phyloP scores from a whole-genome alignment of 2,888 invertebrate species.

The Chromoteleia sp. region DNA sequence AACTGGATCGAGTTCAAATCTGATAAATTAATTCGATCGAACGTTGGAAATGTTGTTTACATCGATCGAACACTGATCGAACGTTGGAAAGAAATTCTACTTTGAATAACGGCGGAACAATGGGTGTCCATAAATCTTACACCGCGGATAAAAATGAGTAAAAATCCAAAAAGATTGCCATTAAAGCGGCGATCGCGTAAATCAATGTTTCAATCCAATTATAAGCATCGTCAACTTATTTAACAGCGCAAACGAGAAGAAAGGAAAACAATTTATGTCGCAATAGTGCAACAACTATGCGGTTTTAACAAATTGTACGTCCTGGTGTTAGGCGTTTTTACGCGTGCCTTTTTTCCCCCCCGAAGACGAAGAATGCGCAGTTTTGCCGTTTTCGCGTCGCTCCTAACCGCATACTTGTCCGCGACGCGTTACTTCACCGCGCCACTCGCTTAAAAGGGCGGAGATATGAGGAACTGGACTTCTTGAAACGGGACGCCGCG shows the following conservation, averaged over 20 bases:
- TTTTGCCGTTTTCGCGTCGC: constrained; percentile 76
- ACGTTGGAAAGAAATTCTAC: too few relatives aligned
- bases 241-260: constrained; percentile 40
- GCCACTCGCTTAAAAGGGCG: constrained; percentile 77
- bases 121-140: too few relatives aligned
- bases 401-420: constrained; percentile 63
- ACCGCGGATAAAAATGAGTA: neutral
- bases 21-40: too few relatives aligned
- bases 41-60: too few relatives aligned
- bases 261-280: constrained; percentile 46
- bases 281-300: constrained; percentile 43
- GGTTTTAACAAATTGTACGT: constrained; percentile 64
- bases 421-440: constrained; percentile 78
- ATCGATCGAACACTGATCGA: too few relatives aligned
- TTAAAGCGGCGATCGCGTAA: neutral
- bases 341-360: constrained; percentile 9
- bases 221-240: constrained; percentile 30
- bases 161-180: too few relatives aligned
- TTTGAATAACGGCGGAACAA: too few relatives aligned
- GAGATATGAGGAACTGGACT: constrained; percentile 82
- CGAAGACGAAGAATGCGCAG: constrained; percentile 43
- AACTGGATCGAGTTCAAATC: too few relatives aligned
- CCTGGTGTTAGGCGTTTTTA: constrained; percentile 49
- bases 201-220: constrained; percentile 32
- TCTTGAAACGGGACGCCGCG: constrained; percentile 70